Conservation (phyloP, 2,113 vertebrate genomes). For the Propithecus coquereli region DNA sequence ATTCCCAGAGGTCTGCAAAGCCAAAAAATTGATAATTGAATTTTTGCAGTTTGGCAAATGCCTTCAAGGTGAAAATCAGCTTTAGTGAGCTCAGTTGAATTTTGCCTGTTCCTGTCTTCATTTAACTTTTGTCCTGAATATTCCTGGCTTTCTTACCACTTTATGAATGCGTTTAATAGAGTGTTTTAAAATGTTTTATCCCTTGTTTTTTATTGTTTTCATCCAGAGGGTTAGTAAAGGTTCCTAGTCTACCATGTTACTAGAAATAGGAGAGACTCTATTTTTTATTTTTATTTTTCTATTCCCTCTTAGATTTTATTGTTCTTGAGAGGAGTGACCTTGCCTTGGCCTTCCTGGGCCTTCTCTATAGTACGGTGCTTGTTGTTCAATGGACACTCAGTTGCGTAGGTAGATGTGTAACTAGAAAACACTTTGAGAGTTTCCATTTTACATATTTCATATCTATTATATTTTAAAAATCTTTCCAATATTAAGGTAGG, state of each 20-base stretch:
- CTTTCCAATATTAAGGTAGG: not conserved
- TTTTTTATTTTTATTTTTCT: not conserved
- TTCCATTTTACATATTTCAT: not conserved
- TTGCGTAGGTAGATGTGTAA: not conserved
- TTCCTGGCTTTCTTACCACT: slow-evolving; percentile 1
- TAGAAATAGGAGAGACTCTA: not conserved
- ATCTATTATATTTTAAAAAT: not conserved
- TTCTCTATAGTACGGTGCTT: not conserved
- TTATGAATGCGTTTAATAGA: not conserved
- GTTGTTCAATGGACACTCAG: not conserved
- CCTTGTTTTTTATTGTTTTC: not conserved
- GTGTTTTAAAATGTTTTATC: not conserved
- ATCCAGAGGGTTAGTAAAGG: not conserved
- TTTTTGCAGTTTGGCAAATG: slow-evolving; percentile 2
- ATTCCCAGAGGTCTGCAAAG: not conserved
- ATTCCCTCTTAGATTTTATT: not conserved
- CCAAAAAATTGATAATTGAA: not conserved
- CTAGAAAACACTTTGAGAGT: not conserved
- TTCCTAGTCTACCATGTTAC: not conserved
- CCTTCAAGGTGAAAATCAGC: not conserved
- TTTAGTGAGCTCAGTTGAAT: not conserved
- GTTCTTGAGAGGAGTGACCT: not conserved
- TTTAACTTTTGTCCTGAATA: not conserved
- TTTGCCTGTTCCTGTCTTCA: slow-evolving; percentile 2
- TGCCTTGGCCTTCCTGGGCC: not conserved